Evolutionary conservation across 2,797 vertebrate genomes (phyloP).

Genomic region (Setipinna tenuifilis): DNA sequence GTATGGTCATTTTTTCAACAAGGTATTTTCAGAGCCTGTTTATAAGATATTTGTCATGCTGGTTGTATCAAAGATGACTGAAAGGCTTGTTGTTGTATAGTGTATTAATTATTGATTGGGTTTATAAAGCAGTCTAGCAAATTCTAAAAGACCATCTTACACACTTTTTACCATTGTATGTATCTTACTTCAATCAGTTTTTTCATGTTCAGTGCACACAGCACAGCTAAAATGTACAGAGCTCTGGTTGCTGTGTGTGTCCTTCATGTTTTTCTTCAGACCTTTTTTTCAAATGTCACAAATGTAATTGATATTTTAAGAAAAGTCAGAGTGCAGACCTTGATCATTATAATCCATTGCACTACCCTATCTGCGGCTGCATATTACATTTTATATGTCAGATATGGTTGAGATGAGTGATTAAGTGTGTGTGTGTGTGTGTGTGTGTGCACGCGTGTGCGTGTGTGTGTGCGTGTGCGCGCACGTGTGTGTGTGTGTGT

Average conservation of each 20-base stretch:
- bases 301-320: neutral
- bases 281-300: neutral
- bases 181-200: neutral
- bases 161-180: neutral
- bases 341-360: neutral
- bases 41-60: neutral
- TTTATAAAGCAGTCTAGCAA: neutral
- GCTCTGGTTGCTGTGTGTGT: neutral
- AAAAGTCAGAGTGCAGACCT: neutral
- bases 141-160: neutral
- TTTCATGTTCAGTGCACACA: neutral
- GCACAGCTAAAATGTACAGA: neutral
- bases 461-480: constrained; percentile 36
- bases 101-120: neutral
- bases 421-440: neutral
- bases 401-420: neutral
- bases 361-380: neutral
- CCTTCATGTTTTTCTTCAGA: neutral
- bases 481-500: constrained; percentile 14
- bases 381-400: neutral
- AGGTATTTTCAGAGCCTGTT: neutral
- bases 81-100: neutral
- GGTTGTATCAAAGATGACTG: neutral
- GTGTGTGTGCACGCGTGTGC: neutral
- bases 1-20: neutral